phyloP scores from a whole-genome alignment of 2,797 vertebrate genomes.

The Cuculus canorus region DNA sequence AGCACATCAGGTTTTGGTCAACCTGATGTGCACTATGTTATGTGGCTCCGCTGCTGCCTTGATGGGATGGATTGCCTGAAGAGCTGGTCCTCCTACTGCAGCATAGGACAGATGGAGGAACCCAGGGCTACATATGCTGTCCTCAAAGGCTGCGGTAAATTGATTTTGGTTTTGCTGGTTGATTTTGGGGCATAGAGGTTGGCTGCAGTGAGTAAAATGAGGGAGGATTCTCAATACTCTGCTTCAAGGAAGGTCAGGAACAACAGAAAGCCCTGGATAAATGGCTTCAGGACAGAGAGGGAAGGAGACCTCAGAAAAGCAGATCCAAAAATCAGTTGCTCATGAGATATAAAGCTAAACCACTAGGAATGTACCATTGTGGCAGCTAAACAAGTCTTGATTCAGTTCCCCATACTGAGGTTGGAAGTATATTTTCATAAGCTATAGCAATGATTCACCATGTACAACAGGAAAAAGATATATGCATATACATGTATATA shows the following conservation, averaged over 20 bases:
- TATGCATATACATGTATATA: conserved; percentile 33
- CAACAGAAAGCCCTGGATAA: not conserved
- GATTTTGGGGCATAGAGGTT: not conserved
- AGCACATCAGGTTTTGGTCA: not conserved
- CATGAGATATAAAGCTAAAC: conserved; percentile 36
- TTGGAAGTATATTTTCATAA: conserved; percentile 56
- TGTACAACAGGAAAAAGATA: conserved; percentile 62
- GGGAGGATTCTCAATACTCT: not conserved
- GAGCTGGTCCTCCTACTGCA: not conserved
- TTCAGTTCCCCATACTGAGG: conserved; percentile 31
- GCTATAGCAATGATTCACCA: conserved; percentile 53
- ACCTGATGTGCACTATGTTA: not conserved
- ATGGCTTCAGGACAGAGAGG: not conserved
- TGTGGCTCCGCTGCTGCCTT: not conserved
- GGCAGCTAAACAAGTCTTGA: conserved; percentile 31
- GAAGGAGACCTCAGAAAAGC: not conserved
- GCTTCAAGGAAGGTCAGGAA: not conserved
- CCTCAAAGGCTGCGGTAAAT: not conserved
- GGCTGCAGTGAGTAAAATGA: not conserved
- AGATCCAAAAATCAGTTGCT: not conserved
- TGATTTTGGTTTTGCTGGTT: not conserved
- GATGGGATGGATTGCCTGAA: rapidly evolving
- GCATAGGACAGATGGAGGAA: not conserved
- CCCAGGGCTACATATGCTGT: not conserved
- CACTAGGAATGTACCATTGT: not conserved